Base-by-base conservation (phyloP, 2,888 invertebrate species). In the Parnassius apollo region DNA sequence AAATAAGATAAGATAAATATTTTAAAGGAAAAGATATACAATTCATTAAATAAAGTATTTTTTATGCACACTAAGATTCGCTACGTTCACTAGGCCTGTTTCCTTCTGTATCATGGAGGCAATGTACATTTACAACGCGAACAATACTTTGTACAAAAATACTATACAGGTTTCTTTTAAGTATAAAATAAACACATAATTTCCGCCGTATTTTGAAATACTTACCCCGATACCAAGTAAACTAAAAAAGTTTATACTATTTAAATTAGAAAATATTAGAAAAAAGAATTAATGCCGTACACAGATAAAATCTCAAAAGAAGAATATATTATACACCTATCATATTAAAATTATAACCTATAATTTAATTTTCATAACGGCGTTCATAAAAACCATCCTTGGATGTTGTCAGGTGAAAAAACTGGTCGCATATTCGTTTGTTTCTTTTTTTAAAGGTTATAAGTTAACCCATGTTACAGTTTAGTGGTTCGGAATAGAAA, bases 331-430 rank as follows among this genome's bases (percentile, higher is more conserved):
- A 88, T 78, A 82, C 86, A 87, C 84, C 87, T 87, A 89, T 91
- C 89, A 84, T 88, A 91, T 91, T 89, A 90, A 87, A 89, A 87
- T 88, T 89, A 89, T 86, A 90, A 86, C 88, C 88, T 88, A 87
- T 91, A 91, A 91, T 91, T 91, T 88, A 91, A 90, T 91, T 90
- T 91, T 86, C 81, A 79, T 86, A 87, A 85, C 80, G 82, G 77
- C 78, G 74, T 66, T 66, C 75, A 83, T 78, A 89, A 89, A 87
- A 89, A 88, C 80, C 75, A 74, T 82, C 74, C 78, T 78, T 78
- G 82, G 84, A 85, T 86, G 86, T 83, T 86, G 88, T 85, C 85
- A 86, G 87, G 79, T 84, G 78, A 82, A 88, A 88, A 85, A 85
- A 86, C 76, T 71, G 75, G 86, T 84, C 85, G 85, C 86, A 81